Conservation (phyloP, 2,888 invertebrate genomes). For the Girardia tigrina region DNA sequence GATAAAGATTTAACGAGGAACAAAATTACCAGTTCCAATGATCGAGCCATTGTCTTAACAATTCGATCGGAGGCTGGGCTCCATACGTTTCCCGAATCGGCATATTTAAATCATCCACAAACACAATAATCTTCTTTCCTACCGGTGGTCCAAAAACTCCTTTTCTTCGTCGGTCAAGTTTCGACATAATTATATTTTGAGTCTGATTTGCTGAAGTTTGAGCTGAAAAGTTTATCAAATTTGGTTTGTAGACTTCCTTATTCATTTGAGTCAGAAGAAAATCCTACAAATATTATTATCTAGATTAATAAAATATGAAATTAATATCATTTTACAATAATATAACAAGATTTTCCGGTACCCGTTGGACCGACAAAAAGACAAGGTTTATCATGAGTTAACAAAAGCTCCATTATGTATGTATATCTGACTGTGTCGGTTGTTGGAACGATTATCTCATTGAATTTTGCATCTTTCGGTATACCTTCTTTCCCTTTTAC, state of each 20-base stretch:
- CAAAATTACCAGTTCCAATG: constrained; percentile 51
- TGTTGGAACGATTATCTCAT: constrained; percentile 84
- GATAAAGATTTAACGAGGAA: too few relatives aligned
- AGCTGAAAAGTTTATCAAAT: constrained; percentile 79
- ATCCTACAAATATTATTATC: constrained; percentile 45
- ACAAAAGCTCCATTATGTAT: constrained; percentile 64
- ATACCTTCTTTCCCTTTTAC: constrained; percentile 60
- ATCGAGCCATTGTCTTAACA: constrained; percentile 55
- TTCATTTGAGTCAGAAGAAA: constrained; percentile 66
- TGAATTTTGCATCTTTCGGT: constrained; percentile 73
- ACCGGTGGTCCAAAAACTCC: constrained; percentile 82
- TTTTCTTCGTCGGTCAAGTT: constrained; percentile 76
- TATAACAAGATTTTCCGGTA: constrained; percentile 52
- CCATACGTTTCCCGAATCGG: constrained; percentile 75
- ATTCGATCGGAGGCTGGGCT: constrained; percentile 82
- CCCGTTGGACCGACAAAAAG: constrained; percentile 61
- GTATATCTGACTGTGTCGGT: constrained; percentile 73
- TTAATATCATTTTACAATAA: constrained; percentile 49
- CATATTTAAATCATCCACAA: constrained; percentile 92
- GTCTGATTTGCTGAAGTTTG: constrained; percentile 83
- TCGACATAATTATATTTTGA: constrained; percentile 83
- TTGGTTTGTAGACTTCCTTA: constrained; percentile 64
- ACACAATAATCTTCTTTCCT: constrained; percentile 68
- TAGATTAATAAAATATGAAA: too few relatives aligned
- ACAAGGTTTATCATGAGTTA: constrained; percentile 66